Percentiles rank a stretch among this genome's conserved stretches.
These are phyloP conservation scores for Conchocele bisecta DNA, from an alignment of 2,888 invertebrate genomes.

Conservation along the genomic window DNA sequence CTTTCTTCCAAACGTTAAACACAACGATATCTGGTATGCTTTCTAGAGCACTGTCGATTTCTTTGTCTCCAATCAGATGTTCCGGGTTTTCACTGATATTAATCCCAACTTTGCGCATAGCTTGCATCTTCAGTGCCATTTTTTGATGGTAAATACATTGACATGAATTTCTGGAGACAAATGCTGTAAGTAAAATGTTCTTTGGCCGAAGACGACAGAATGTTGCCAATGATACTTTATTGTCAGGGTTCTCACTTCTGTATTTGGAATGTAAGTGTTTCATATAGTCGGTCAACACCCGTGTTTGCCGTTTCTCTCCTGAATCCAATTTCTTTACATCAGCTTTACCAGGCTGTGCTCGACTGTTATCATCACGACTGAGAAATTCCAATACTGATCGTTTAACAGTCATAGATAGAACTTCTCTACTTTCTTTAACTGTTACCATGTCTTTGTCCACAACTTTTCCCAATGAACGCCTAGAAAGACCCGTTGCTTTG, in stretches of 20 bases:
- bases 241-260: conserved; percentile 37
- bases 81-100: conserved; percentile 25
- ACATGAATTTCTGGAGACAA: conserved; percentile 27
- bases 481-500: conserved; percentile 22
- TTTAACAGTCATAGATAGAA: conserved; percentile 5
- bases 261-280: conserved; percentile 30
- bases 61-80: conserved; percentile 2
- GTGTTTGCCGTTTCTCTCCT: conserved; percentile 25
- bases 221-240: conserved; percentile 33
- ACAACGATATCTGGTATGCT: background rate
- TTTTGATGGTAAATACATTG: conserved; percentile 50
- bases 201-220: conserved; percentile 38
- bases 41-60: background rate
- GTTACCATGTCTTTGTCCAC: conserved; percentile 5
- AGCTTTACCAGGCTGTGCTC: conserved; percentile 32
- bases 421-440: background rate
- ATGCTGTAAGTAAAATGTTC: conserved; percentile 24
- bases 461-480: conserved; percentile 17
- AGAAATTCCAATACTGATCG: conserved; percentile 15
- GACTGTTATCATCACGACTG: conserved; percentile 41
- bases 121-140: conserved; percentile 28
- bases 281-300: conserved; percentile 33
- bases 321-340: conserved; percentile 26
- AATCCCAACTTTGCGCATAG: conserved; percentile 14
- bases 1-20: conserved; percentile 33